A percentile compares a stretch with the other conserved stretches of the same genome.
These are phyloP conservation scores for Tethea ocularis DNA, from an alignment of 2,888 invertebrate genomes.

Conservation along the genomic window DNA sequence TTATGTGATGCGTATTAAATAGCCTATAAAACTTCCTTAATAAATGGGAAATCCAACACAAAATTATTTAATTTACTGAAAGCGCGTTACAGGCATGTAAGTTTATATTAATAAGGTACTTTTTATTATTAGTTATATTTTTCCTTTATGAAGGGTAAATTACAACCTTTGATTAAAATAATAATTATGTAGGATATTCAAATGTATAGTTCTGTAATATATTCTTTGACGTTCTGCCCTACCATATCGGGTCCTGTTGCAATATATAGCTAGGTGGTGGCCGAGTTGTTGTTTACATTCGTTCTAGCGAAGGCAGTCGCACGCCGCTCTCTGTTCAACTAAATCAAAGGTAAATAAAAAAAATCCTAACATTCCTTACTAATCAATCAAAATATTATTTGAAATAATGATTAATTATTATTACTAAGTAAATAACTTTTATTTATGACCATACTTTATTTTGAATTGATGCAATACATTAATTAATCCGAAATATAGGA, in stretches of 20 bases:
- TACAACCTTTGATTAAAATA: constrained; percentile 22
- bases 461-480: too few species aligned
- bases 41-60: too few species aligned
- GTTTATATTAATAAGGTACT: too few species aligned
- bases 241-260: constrained; percentile 46
- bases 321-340: constrained; percentile 32
- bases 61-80: too few species aligned
- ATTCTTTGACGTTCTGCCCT: constrained; percentile 61
- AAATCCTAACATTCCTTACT: neutral
- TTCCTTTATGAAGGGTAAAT: constrained; percentile 12
- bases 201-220: constrained; percentile 26
- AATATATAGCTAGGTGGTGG: constrained; percentile 56
- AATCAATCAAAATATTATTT: neutral
- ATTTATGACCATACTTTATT: too few species aligned
- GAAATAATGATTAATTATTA: too few species aligned
- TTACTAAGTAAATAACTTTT: too few species aligned
- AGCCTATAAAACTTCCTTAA: too few species aligned
- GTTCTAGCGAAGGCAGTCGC: constrained; percentile 39
- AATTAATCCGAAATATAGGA: too few species aligned
- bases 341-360: constrained; percentile 31
- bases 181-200: constrained; percentile 14
- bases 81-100: too few species aligned
- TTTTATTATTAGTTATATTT: neutral
- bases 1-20: too few species aligned
- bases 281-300: constrained; percentile 50